Conservation (phyloP, 2,797 vertebrate genomes). For the Pangasius djambal region DNA sequence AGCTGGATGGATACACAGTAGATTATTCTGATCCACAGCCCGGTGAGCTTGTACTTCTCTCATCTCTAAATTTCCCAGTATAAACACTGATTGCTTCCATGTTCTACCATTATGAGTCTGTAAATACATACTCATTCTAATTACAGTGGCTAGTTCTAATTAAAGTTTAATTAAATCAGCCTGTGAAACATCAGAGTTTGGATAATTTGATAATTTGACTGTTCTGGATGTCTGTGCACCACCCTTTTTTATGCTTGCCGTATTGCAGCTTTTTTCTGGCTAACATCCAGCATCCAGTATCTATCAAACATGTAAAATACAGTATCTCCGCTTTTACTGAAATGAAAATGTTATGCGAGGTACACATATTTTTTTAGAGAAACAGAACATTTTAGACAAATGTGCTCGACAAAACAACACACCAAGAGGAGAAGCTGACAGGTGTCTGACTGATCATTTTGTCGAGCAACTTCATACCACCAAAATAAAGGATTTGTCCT, state of each 20-base stretch:
- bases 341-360: neutral
- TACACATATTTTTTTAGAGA: neutral
- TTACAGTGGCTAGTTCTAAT: neutral
- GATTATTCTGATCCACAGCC: constrained; percentile 93
- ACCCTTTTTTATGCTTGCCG: neutral
- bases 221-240: neutral
- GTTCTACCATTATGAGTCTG: neutral
- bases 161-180: neutral
- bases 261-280: neutral
- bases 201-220: constrained; percentile 12
- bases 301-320: neutral
- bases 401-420: neutral
- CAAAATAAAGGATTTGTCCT: neutral
- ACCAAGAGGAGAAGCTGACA: neutral
- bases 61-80: neutral
- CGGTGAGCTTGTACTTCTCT: constrained; percentile 70
- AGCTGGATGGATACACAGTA: constrained; percentile 96
- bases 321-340: neutral
- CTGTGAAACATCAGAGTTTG: neutral
- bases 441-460: neutral
- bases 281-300: neutral
- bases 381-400: neutral
- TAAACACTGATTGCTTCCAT: neutral
- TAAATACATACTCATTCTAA: neutral
- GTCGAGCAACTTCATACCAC: neutral